Percentiles rank a stretch among this genome's conserved stretches.
phyloP scores from a whole-genome alignment of 1,140 invertebrate species.

The Coelopa frigida region DNA sequence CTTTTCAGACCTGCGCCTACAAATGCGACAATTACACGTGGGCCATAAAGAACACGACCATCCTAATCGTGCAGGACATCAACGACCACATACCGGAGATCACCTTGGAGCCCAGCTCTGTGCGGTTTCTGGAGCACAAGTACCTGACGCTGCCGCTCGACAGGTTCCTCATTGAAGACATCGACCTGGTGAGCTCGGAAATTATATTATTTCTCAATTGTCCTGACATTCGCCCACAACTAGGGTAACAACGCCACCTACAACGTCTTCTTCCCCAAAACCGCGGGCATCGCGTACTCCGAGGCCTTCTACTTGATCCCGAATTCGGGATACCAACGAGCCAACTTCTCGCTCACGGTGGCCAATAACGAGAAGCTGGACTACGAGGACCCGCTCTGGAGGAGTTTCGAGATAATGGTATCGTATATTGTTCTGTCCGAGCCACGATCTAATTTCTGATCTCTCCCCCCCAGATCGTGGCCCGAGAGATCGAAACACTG shows the following conservation, averaged over 20 bases:
- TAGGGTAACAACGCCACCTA: conserved; percentile 53
- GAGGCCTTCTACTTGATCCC: conserved; percentile 50
- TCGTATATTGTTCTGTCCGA: too few species aligned
- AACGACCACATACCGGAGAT: conserved; percentile 50
- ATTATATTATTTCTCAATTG: conserved; percentile 12
- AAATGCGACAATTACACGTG: conserved; percentile 45
- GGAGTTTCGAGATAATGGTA: conserved; percentile 43
- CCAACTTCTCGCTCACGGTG: conserved; percentile 49
- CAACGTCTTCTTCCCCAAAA: conserved; percentile 9
- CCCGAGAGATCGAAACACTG: conserved; percentile 1
- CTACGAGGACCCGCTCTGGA: conserved; percentile 48
- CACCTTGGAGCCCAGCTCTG: conserved; percentile 28
- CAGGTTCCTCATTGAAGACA: conserved; percentile 47
- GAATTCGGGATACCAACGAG: conserved; percentile 48
- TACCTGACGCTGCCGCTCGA: conserved; percentile 44
- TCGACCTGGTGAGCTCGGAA: conserved; percentile 47
- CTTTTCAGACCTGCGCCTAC: conserved; percentile 38
- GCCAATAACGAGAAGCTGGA: conserved; percentile 48
- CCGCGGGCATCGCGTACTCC: not conserved
- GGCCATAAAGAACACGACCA: conserved; percentile 35
- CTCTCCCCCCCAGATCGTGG: conserved; percentile 1
- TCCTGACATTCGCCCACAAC: too few species aligned
- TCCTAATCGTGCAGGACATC: conserved; percentile 50
- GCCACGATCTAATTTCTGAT: not conserved
- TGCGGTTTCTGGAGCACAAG: conserved; percentile 45